These are phyloP conservation scores for Coendou prehensilis DNA, from an alignment of 2,797 vertebrate species.

Conservation along the genomic window DNA sequence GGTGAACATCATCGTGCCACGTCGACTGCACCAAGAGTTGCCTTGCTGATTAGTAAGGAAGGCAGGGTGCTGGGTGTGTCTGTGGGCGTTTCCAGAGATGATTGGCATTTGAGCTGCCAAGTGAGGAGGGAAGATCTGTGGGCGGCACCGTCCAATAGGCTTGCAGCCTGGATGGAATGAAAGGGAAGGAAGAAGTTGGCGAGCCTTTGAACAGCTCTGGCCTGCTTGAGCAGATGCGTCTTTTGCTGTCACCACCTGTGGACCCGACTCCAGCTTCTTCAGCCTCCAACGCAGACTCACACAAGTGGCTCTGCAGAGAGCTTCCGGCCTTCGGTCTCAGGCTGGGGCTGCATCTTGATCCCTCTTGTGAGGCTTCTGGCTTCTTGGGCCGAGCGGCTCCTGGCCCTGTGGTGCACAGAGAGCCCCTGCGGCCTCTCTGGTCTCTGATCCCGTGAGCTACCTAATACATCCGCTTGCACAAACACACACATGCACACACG, in stretches of 20 bases:
- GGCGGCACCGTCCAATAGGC: neutral
- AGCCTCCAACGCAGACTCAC: neutral
- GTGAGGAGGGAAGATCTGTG: neutral
- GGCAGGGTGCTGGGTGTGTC: neutral
- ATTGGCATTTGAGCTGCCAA: neutral
- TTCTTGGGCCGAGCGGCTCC: neutral
- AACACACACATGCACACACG: neutral
- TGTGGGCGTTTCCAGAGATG: neutral
- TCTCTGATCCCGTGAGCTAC: neutral
- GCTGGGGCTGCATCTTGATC: neutral
- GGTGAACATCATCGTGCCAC: neutral
- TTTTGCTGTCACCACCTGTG: neutral
- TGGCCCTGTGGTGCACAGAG: neutral
- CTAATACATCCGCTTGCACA: neutral
- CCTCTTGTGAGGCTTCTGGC: neutral
- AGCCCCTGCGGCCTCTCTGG: neutral
- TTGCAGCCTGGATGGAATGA: neutral
- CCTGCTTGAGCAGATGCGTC: too few species aligned
- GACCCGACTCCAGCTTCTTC: neutral
- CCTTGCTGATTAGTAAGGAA: neutral
- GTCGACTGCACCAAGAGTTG: too few species aligned
- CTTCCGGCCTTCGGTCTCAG: neutral
- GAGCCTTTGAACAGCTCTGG: neutral
- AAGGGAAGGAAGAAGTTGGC: neutral
- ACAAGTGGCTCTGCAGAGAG: neutral